Evolutionary conservation across 1,140 invertebrate species (phyloP).

Genomic region (Drosophila cardini): DNA sequence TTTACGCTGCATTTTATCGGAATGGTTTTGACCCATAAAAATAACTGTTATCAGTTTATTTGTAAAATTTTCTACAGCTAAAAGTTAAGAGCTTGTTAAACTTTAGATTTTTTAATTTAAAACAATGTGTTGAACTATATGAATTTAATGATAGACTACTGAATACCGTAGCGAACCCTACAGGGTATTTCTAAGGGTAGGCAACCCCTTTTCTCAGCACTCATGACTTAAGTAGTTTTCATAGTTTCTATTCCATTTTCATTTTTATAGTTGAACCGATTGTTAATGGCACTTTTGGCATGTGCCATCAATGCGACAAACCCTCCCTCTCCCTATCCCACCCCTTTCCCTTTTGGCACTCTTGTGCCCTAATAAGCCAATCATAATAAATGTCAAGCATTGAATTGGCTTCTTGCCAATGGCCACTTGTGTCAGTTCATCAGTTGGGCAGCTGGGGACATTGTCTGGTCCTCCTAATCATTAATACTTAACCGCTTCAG

Average conservation of each 20-base stretch:
- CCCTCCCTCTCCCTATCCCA: not conserved
- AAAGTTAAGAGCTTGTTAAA: too few species aligned
- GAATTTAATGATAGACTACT: too few species aligned
- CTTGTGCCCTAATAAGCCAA: conserved; percentile 73
- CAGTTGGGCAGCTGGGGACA: conserved; percentile 52
- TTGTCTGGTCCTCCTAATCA: conserved; percentile 64
- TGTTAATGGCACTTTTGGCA: conserved; percentile 44
- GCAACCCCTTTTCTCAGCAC: too few species aligned
- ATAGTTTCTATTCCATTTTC: conserved; percentile 12
- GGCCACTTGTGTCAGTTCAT: conserved; percentile 64
- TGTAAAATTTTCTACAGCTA: too few species aligned
- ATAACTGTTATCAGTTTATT: too few species aligned
- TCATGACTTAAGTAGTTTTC: conserved; percentile 7
- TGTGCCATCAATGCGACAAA: conserved; percentile 43
- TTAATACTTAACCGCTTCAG: conserved; percentile 61
- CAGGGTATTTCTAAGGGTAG: too few species aligned
- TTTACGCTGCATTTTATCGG: too few species aligned
- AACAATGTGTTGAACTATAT: too few species aligned
- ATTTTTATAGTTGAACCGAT: conserved; percentile 12
- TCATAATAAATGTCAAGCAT: conserved; percentile 83
- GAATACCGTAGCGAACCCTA: too few species aligned
- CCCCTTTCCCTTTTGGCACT: conserved; percentile 8
- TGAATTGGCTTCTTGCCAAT: conserved; percentile 72
- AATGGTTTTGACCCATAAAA: too few species aligned
- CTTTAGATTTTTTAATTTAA: too few species aligned